Base-by-base conservation (phyloP, 2,797 vertebrate genomes). In the Sternotherus odoratus region DNA sequence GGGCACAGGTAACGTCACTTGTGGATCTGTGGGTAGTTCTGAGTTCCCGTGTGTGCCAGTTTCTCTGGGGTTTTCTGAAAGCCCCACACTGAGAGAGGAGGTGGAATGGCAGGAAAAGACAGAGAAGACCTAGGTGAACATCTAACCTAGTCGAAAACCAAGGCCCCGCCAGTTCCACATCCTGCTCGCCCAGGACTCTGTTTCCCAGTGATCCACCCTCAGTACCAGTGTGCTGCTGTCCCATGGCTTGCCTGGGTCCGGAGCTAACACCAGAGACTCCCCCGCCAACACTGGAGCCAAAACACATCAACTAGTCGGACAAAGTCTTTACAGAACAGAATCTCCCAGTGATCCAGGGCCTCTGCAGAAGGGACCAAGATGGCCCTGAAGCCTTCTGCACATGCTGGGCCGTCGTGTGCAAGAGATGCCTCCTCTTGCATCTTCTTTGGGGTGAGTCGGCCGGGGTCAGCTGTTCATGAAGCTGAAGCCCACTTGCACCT, bases 21-120 rank as follows among this genome's bases (percentile, higher is more conserved):
- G 33, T 0, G 0, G 2, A 5, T 3, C 21, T 16, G 1, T 6
- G 5, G 26, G 26, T 8, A 16, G 13, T 17, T 54, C 28, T 9
- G 36, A 60, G 57, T 30, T n/a, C 33, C 60, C 7, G 6, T 60
- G 15, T 33, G 30, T n/a, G 49, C 54, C 81, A 83, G 30, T 6
- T 5, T 56, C 60, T 26, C 12, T 26, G 2, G 50, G 5, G 46
- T 24, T 81, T 49, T 33, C 43, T 72, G 21, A 11, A 3, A 16
- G 0, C 0, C 3, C 12, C 1, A 0, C 1, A 16, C 48, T 16
- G n/a, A 15, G 0, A 15, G 0, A 0, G 43, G 63, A 36, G 63
- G 36, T 28, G 69, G 15, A 30, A 26, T 28, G 53, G 60, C 30
- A 63, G 33, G 60, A n/a, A 63, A 66, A 36, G 30, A 15, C 28